Evolutionary conservation across 2,888 invertebrate genomes (phyloP), one percentile per base, ranked within the genome.

Genomic region (Allygus modestus): DNA sequence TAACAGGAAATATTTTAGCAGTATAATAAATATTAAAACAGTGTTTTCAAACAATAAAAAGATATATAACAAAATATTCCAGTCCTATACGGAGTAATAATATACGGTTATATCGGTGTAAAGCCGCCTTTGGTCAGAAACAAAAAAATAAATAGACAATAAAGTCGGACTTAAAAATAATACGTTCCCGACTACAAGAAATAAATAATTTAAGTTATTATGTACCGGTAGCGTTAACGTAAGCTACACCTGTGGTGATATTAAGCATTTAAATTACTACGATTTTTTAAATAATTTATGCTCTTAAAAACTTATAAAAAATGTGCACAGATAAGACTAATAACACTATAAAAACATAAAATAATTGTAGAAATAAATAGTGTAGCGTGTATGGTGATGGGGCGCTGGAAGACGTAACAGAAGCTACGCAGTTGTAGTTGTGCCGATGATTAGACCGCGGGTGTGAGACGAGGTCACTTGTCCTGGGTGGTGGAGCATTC

Each of bases 401-500:
- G 54, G 31, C 15, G 77, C 33, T 79, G 58, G 79, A 54, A 58
- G 51, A 54, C 54, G 51, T 37, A n/a, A 58, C 58, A 11, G 5
- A n/a, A 11, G 79, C 28, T 23, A 23, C 54, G 31, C 31, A 31
- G 69, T 15, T 31, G 31, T 15, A n/a, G 69, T 69, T 69, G 69
- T 33, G 31, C n/a, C 2, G 69, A 26, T 61, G 61, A 31, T 85
- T 84, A 73, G 84, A 85, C 58, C 84, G 86, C 86, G 83, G 77
- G 69, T 75, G 69, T 5, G 69, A 43, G 84, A 58, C 82, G 84
- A 89, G 90, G 91, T 91, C 91, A 91, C 91, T 91, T 91, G 88
- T 91, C 91, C 87, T 90, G 89, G 37, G 77, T 71, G 88, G 89
- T 90, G 87, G 90, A 89, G 86, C 90, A 90, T 87, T 91, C 90